Percentiles rank a stretch among this genome's conserved stretches.
Conservation (phyloP, 2,888 invertebrate species). For the Orchestes rusci region DNA sequence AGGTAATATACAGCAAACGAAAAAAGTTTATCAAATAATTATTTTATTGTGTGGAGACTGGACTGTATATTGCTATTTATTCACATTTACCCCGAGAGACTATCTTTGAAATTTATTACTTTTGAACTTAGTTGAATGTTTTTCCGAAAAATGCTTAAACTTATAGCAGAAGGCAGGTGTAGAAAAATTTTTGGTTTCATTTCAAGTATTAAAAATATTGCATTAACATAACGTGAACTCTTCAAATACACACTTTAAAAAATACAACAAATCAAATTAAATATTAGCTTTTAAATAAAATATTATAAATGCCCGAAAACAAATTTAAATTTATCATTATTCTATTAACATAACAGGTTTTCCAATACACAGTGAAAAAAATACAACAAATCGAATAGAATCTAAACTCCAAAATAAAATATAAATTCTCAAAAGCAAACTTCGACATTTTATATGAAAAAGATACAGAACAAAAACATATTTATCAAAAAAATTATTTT, state of each 20-base stretch:
- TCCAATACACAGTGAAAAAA: neutral
- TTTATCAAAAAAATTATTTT: neutral
- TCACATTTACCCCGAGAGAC: no score
- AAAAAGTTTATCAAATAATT: no score
- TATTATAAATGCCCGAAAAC: neutral
- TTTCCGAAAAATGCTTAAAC: no score
- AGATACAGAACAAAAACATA: neutral
- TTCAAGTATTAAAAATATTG: no score
- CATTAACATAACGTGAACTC: no score
- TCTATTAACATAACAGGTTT: neutral
- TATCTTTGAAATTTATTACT: no score
- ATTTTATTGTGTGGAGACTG: no score
- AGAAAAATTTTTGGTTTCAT: no score
- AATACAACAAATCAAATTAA: neutral
- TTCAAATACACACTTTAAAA: neutral
- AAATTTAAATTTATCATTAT: neutral
- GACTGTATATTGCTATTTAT: no score
- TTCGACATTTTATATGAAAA: neutral
- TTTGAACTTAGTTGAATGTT: no score
- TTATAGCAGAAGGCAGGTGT: no score
- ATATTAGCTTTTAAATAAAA: neutral
- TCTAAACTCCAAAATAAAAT: neutral
- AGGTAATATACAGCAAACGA: no score
- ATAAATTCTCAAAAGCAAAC: neutral
- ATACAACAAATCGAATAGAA: neutral